phyloP scores from a whole-genome alignment of 2,797 vertebrate genomes.

The Sciurus carolinensis region DNA sequence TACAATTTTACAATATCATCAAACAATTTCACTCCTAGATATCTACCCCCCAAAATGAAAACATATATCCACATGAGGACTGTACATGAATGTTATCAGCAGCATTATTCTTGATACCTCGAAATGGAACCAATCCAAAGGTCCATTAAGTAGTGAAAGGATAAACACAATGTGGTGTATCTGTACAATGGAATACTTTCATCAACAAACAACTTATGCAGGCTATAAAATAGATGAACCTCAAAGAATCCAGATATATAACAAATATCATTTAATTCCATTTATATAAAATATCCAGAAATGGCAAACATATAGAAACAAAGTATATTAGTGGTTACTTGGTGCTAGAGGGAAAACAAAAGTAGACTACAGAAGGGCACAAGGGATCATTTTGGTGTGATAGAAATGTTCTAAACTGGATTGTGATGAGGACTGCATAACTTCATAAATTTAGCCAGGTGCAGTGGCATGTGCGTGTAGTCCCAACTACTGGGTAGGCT shows the following conservation, averaged over 20 bases:
- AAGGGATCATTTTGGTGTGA: neutral
- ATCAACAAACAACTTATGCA: neutral
- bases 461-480: too few species aligned
- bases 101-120: neutral
- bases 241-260: neutral
- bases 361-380: neutral
- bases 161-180: neutral
- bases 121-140: neutral
- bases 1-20: neutral
- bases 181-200: neutral
- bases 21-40: neutral
- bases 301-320: too few species aligned
- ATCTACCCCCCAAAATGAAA: neutral
- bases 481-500: too few species aligned
- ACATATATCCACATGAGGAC: neutral
- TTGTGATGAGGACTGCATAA: neutral
- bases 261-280: neutral
- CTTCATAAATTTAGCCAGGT: neutral
- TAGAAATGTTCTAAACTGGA: neutral
- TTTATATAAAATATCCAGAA: too few species aligned
- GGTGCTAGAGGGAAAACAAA: neutral
- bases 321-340: too few species aligned
- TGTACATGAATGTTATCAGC: neutral
- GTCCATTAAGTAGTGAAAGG: neutral
- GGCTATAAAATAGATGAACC: neutral